phyloP scores from a whole-genome alignment of 2,888 invertebrate genomes.

The Cheilosia variabilis region DNA sequence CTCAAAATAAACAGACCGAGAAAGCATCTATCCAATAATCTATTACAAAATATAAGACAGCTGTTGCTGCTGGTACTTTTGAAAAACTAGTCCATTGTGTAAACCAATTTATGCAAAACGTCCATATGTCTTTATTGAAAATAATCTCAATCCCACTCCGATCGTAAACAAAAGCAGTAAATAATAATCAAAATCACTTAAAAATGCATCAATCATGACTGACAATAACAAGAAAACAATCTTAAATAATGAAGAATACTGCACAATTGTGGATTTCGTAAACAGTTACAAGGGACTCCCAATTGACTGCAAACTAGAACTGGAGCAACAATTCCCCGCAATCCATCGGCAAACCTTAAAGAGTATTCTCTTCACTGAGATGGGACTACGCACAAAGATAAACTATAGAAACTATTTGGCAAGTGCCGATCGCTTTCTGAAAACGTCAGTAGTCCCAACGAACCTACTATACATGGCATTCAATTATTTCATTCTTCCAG shows the following conservation, averaged over 20 bases:
- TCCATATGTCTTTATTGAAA: too few species aligned
- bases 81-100: too few species aligned
- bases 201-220: slow-evolving; percentile 58
- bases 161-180: slow-evolving; percentile 30
- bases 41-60: too few species aligned
- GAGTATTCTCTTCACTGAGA: slow-evolving; percentile 88
- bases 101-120: neutral
- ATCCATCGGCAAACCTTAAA: slow-evolving; percentile 86
- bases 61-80: too few species aligned
- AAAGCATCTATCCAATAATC: too few species aligned
- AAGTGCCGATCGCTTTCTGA: slow-evolving; percentile 85
- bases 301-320: slow-evolving; percentile 86
- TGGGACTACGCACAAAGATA: slow-evolving; percentile 87
- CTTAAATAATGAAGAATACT: slow-evolving; percentile 77
- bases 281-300: slow-evolving; percentile 85
- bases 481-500: slow-evolving; percentile 42
- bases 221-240: slow-evolving; percentile 77
- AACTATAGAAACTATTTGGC: slow-evolving; percentile 86
- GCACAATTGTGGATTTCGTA: slow-evolving; percentile 84
- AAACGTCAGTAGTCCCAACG: slow-evolving; percentile 76
- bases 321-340: slow-evolving; percentile 85
- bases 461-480: neutral
- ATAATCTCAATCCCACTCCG: neutral
- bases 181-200: neutral
- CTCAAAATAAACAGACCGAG: too few species aligned